Evolutionary conservation across 2,888 invertebrate species (phyloP).

Genomic region (Yponomeuta malinellus): DNA sequence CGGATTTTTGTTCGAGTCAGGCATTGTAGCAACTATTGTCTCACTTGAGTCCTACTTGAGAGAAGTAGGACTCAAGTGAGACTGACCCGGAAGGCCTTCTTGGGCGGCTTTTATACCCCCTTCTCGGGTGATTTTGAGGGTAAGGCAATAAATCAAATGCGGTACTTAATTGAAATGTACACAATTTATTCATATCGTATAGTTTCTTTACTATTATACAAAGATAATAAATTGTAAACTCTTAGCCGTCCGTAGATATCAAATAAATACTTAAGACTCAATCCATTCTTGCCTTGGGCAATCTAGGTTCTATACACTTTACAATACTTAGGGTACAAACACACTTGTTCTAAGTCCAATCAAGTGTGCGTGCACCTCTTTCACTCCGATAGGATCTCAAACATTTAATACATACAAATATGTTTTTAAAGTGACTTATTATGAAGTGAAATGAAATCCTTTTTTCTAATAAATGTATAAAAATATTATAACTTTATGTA

Average conservation of each 20-base stretch:
- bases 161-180: slow-evolving; percentile 62
- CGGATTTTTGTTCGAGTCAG: no score
- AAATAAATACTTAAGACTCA: slow-evolving; percentile 64
- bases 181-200: slow-evolving; percentile 75
- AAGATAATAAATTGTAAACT: slow-evolving; percentile 75
- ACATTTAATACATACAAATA: slow-evolving; percentile 35
- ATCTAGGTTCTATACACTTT: slow-evolving; percentile 50
- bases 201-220: slow-evolving; percentile 62
- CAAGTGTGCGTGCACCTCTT: not conserved
- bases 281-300: slow-evolving; percentile 60
- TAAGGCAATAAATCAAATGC: slow-evolving; percentile 51
- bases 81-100: no score
- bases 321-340: slow-evolving; percentile 19
- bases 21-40: no score
- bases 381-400: slow-evolving; percentile 26
- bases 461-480: slow-evolving; percentile 61
- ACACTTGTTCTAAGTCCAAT: not conserved
- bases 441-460: slow-evolving; percentile 43
- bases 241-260: slow-evolving; percentile 53
- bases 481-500: slow-evolving; percentile 60
- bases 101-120: no score
- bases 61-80: no score
- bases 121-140: not conserved
- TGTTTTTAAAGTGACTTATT: not conserved
- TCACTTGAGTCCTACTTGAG: no score